Evolutionary conservation across 1,140 invertebrate species (phyloP).

Genomic region (Zaprionus capensis): DNA sequence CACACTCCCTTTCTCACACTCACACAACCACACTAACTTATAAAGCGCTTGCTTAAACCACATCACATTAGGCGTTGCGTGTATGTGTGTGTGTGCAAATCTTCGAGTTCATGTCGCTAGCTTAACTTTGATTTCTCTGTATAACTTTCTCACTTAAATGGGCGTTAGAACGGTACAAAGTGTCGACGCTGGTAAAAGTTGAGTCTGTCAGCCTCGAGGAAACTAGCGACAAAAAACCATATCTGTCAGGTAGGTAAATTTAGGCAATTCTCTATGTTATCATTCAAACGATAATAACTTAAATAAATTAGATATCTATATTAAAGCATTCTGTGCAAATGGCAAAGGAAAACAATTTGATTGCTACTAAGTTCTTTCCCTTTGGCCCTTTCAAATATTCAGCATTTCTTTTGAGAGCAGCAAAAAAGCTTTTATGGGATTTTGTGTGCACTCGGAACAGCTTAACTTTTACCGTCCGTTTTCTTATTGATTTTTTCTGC

Average conservation of each 20-base stretch:
- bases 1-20: slow-evolving; percentile 1
- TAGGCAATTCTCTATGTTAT: background rate
- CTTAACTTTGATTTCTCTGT: slow-evolving; percentile 60
- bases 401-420: slow-evolving; percentile 21
- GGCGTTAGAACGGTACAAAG: slow-evolving; percentile 65
- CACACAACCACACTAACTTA: slow-evolving; percentile 35
- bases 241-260: slow-evolving; percentile 13
- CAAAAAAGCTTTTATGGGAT: slow-evolving; percentile 59
- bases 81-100: slow-evolving; percentile 25
- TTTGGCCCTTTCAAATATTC: slow-evolving; percentile 64
- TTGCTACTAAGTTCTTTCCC: slow-evolving; percentile 18
- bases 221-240: slow-evolving; percentile 6
- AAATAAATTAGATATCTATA: background rate
- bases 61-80: slow-evolving; percentile 54
- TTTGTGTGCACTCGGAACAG: slow-evolving; percentile 47
- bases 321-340: background rate
- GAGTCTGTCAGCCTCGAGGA: slow-evolving; percentile 14
- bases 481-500: slow-evolving; percentile 66
- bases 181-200: slow-evolving; percentile 39
- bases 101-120: slow-evolving; percentile 45
- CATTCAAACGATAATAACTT: background rate
- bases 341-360: slow-evolving; percentile 13
- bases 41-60: slow-evolving; percentile 50
- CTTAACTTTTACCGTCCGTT: slow-evolving; percentile 48
- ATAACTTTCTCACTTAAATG: slow-evolving; percentile 76